Conservation (phyloP, 2,797 vertebrate genomes). For the Botia almorhae region DNA sequence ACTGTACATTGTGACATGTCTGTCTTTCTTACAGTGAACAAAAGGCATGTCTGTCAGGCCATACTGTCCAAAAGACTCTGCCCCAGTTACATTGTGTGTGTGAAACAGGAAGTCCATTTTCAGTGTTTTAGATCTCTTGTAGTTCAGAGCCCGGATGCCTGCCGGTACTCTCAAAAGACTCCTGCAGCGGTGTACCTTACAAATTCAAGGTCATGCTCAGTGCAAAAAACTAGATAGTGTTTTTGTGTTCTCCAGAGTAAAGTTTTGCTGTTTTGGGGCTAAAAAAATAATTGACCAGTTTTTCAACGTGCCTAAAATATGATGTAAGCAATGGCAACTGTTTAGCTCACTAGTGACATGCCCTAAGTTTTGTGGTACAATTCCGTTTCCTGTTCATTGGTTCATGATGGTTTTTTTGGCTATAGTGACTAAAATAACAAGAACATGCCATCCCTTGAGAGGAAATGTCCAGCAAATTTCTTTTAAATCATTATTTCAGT, state of each 20-base stretch:
- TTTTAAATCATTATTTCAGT: constrained; percentile 11
- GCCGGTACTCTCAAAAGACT: not conserved
- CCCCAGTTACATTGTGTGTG: not conserved
- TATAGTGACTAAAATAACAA: constrained; percentile 34
- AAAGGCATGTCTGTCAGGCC: not conserved
- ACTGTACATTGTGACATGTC: too few relatives aligned
- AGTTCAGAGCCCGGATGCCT: not conserved
- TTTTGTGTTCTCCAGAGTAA: constrained; percentile 21
- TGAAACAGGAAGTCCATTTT: not conserved
- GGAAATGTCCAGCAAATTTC: not conserved
- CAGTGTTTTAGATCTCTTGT: not conserved
- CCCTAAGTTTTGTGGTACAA: not conserved
- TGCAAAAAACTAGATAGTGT: not conserved
- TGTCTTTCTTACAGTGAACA: not conserved
- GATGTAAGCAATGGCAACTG: constrained; percentile 49
- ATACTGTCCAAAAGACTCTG: not conserved
- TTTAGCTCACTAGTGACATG: constrained; percentile 1
- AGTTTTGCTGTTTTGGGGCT: constrained; percentile 18
- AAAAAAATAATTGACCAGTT: constrained; percentile 31
- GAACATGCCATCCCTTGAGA: constrained; percentile 14
- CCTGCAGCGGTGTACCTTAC: not conserved
- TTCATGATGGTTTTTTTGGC: not conserved
- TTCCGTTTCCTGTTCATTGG: not conserved
- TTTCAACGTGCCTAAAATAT: constrained; percentile 24
- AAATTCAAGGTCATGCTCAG: constrained; percentile 4